Evolutionary conservation across 2,797 vertebrate genomes (phyloP).

Genomic region (Sebastes trivittatus): DNA sequence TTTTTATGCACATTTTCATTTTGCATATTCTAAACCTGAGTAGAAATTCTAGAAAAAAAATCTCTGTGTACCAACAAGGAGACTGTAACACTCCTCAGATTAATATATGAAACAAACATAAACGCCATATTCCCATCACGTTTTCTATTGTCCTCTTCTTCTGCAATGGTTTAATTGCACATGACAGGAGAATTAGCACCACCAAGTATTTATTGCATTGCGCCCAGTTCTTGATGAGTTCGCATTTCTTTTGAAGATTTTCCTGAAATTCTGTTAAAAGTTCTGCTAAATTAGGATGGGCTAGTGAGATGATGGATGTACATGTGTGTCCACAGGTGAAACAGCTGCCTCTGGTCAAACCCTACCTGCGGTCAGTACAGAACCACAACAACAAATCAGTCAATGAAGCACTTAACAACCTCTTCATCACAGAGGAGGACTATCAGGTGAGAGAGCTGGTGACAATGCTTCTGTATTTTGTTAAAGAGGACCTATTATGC

Average conservation of each 20-base stretch:
- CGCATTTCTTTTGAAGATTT: not conserved
- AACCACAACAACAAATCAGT: slow-evolving; percentile 99
- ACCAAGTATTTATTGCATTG: not conserved
- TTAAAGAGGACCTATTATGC: not conserved
- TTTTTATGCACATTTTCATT: not conserved
- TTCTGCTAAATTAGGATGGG: not conserved
- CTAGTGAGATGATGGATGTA: not conserved
- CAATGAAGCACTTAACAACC: slow-evolving; percentile 98
- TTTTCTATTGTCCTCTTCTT: not conserved
- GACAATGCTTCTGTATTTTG: rapidly evolving
- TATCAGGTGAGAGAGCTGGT: slow-evolving; percentile 87
- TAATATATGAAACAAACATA: not conserved
- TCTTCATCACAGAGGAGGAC: slow-evolving; percentile 99
- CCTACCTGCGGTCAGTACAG: slow-evolving; percentile 97
- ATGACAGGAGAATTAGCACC: not conserved
- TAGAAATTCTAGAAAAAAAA: not conserved
- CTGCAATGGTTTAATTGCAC: not conserved
- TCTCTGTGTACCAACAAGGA: not conserved
- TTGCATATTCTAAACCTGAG: not conserved
- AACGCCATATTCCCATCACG: not conserved
- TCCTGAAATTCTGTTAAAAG: not conserved
- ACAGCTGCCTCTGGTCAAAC: slow-evolving; percentile 95
- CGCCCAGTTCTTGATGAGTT: no score
- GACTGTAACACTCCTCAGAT: not conserved
- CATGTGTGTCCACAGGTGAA: slow-evolving; percentile 86